phyloP scores from a whole-genome alignment of 2,113 vertebrate genomes.

The Cephalophus harveyi region DNA sequence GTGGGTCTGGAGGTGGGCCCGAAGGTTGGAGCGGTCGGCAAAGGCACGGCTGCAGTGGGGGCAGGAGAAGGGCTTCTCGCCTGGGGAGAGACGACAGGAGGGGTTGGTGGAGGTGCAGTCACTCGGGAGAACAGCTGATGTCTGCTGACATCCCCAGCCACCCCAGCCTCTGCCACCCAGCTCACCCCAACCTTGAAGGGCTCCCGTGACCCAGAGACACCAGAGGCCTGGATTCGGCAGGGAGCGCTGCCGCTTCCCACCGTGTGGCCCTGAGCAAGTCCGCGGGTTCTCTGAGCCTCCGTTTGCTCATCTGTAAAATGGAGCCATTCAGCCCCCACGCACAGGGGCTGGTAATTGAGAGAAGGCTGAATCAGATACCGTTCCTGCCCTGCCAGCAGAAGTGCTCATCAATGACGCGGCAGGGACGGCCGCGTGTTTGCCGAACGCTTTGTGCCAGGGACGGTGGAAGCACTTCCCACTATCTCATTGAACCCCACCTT shows the following conservation, averaged over 20 bases:
- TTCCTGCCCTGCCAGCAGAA: background rate
- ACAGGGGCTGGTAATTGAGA: background rate
- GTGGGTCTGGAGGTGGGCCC: conserved; percentile 97
- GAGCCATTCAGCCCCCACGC: background rate
- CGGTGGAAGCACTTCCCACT: too few relatives aligned
- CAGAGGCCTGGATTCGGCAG: background rate
- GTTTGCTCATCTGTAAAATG: background rate
- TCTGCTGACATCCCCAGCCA: background rate
- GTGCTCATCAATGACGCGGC: background rate
- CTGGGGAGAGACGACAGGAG: conserved; percentile 67
- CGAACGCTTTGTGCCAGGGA: background rate
- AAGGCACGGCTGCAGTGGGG: conserved; percentile 96
- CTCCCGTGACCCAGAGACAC: background rate
- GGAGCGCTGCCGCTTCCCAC: background rate
- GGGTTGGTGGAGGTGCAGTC: background rate
- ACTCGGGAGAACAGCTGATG: background rate
- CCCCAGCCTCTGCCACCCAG: too few relatives aligned
- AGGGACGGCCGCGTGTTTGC: background rate
- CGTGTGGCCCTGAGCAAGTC: background rate
- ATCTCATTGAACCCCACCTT: background rate
- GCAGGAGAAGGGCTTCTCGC: conserved; percentile 96
- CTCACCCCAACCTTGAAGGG: background rate
- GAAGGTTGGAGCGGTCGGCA: conserved; percentile 96
- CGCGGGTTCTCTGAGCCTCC: background rate
- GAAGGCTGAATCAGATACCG: too few relatives aligned